A percentile compares a stretch with the other conserved stretches of the same genome.
phyloP scores from a whole-genome alignment of 1,140 invertebrate species.

The Tetragonula clypearis region DNA sequence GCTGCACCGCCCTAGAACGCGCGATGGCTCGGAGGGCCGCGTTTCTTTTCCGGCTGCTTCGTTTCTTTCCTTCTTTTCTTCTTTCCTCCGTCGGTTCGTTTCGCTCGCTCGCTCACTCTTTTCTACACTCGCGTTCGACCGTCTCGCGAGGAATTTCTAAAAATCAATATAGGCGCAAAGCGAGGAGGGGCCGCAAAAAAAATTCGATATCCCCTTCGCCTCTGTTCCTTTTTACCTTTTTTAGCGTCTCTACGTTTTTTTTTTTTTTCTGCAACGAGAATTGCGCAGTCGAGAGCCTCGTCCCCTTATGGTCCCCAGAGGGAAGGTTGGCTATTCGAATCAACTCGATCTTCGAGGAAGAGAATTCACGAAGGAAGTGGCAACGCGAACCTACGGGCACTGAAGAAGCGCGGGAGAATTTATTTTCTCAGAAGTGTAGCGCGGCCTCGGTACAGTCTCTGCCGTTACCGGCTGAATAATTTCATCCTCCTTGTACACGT shows the following conservation, averaged over 20 bases:
- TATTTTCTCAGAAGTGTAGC: slow-evolving; percentile 65
- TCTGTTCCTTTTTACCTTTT: slow-evolving; percentile 41
- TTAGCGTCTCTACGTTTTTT: slow-evolving; percentile 44
- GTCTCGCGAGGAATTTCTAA: slow-evolving; percentile 75
- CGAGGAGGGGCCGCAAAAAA: slow-evolving; percentile 61
- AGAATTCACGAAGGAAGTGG: slow-evolving; percentile 54
- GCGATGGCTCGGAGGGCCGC: background rate
- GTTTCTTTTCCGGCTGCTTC: slow-evolving; percentile 56
- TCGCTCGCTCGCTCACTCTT: slow-evolving; percentile 45
- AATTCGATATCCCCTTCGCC: slow-evolving; percentile 63
- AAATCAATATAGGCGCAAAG: slow-evolving; percentile 77
- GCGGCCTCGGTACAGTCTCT: slow-evolving; percentile 42
- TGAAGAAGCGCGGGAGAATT: slow-evolving; percentile 64
- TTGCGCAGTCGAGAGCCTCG: slow-evolving; percentile 42
- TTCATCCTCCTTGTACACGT: slow-evolving; percentile 46
- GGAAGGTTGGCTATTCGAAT: slow-evolving; percentile 40
- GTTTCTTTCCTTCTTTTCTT: slow-evolving; percentile 50
- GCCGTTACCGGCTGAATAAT: slow-evolving; percentile 56
- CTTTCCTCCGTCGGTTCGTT: slow-evolving; percentile 40
- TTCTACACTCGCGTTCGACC: slow-evolving; percentile 52
- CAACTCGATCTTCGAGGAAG: slow-evolving; percentile 61
- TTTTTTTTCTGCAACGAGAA: slow-evolving; percentile 47
- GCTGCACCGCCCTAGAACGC: slow-evolving; percentile 28
- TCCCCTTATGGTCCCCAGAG: slow-evolving; percentile 40
- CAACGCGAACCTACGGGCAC: slow-evolving; percentile 29